phyloP scores from a whole-genome alignment of 2,113 vertebrate species.

The Coreoperca whiteheadi region DNA sequence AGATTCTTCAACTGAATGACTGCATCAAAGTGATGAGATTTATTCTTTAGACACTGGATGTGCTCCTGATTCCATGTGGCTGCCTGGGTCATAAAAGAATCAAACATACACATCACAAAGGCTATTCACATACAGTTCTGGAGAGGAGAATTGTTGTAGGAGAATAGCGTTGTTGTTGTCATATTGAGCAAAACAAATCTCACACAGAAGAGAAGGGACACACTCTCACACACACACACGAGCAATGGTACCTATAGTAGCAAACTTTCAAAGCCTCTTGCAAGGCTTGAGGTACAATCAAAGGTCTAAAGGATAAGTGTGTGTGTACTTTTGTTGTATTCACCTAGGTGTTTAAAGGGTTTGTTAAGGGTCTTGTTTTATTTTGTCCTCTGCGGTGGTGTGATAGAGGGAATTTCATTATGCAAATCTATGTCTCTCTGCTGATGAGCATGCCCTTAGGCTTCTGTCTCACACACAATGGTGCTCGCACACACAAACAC shows the following conservation, averaged over 20 bases:
- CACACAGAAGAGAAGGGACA: neutral
- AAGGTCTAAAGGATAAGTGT: slow-evolving; percentile 46
- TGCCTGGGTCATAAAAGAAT: slow-evolving; percentile 5
- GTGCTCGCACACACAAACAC: slow-evolving; percentile 5
- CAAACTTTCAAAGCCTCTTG: slow-evolving; percentile 34
- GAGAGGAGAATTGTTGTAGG: slow-evolving; percentile 24
- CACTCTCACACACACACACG: slow-evolving; percentile 23
- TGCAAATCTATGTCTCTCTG: slow-evolving; percentile 77
- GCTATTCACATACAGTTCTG: slow-evolving; percentile 4
- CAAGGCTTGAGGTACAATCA: slow-evolving; percentile 28
- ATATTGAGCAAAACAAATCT: slow-evolving; percentile 4
- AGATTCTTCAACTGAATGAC: slow-evolving; percentile 8
- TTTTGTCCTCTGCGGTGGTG: slow-evolving; percentile 69
- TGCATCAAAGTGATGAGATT: neutral
- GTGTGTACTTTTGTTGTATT: slow-evolving; percentile 47
- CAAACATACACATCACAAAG: neutral
- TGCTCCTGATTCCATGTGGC: neutral
- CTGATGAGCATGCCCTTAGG: slow-evolving; percentile 78
- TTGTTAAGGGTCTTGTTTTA: slow-evolving; percentile 76
- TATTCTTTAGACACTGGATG: neutral
- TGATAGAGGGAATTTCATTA: slow-evolving; percentile 79
- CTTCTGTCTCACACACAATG: slow-evolving; percentile 70
- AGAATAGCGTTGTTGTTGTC: slow-evolving; percentile 29
- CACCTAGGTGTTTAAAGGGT: slow-evolving; percentile 71
- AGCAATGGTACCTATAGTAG: slow-evolving; percentile 23